Evolutionary conservation across 1,140 invertebrate genomes (phyloP), one percentile per base, ranked within the genome.

Genomic region (Musca domestica): DNA sequence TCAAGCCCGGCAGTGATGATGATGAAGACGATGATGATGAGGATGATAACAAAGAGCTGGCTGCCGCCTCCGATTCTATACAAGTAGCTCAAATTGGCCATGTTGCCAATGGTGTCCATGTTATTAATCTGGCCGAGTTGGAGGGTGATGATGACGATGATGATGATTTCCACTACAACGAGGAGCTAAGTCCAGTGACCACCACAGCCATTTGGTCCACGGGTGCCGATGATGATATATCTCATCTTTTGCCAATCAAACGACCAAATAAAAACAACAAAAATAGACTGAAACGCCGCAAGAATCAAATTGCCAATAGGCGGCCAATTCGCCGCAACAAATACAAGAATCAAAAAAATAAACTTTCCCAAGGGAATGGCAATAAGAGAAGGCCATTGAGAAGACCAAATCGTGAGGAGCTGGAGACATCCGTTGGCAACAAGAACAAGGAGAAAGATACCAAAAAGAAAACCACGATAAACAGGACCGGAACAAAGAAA

Each of bases 201-300:
- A 79, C 77, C 0, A 34, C 63, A 1, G 77, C 74, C 23, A 68
- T 73, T 41, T 80, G 77, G 77, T 69, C 67, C 17, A 79, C 77
- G 0, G 76, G 69, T 15, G 67, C 25, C 1, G 69, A 72, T n/a
- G 71, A 76, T 41, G 34, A 41, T 41, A 41, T 41, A 2, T 41
- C 34, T 12, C 34, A 41, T 2, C 34, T 41, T 12, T 41, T 41
- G 34, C 34, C 4, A 41, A 12, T 41, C 10, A 41, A 41, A 41
- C 6, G 12, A 5, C 34, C 34, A 30, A 30, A 30, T 30, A 30
- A 30, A 9, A 30, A 30, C 9, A 30, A 30, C 3, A 30, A 41
- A 12, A 41, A 41, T 10, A 41, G 12, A 41, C 6, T 10, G 34
- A 41, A 41, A 2, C 4, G 5, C 34, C 4, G 10, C 10, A 41